These are phyloP conservation scores for Oncorhynchus masou DNA, from an alignment of 2,113 vertebrate genomes.

Conservation along the genomic window DNA sequence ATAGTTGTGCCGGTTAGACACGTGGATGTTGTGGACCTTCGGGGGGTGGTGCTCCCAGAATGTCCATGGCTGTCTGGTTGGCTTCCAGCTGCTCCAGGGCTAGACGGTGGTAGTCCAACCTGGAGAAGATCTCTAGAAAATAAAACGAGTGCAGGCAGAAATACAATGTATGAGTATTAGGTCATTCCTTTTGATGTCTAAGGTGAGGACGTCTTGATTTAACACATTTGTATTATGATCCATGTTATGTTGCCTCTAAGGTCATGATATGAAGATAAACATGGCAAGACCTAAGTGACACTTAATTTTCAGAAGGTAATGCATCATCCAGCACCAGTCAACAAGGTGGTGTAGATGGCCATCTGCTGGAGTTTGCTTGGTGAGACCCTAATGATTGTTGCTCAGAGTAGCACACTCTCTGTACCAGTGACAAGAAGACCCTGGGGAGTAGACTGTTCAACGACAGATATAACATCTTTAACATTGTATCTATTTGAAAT, in stretches of 20 bases:
- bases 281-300: not conserved
- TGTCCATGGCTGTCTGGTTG: slow-evolving; percentile 71
- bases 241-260: not conserved
- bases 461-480: too few relatives aligned
- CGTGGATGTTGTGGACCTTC: slow-evolving; percentile 75
- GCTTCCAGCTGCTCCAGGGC: slow-evolving; percentile 74
- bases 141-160: not conserved
- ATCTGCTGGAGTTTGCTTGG: slow-evolving; percentile 76
- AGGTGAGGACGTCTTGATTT: not conserved
- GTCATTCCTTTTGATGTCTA: not conserved
- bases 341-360: slow-evolving; percentile 77
- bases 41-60: slow-evolving; percentile 77
- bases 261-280: not conserved
- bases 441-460: not conserved
- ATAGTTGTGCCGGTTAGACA: slow-evolving; percentile 72
- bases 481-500: not conserved
- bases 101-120: slow-evolving; percentile 74
- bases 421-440: not conserved
- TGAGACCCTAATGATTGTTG: slow-evolving; percentile 68
- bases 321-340: slow-evolving; percentile 77
- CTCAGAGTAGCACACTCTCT: not conserved
- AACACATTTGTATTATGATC: not conserved
- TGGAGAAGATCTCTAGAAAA: slow-evolving; percentile 67
- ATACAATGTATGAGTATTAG: too few relatives aligned
- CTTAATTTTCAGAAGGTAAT: slow-evolving; percentile 82